Evolutionary conservation across 1,140 invertebrate species (phyloP), one percentile per base, ranked within the genome.

Genomic region (Drosophila ananassae): DNA sequence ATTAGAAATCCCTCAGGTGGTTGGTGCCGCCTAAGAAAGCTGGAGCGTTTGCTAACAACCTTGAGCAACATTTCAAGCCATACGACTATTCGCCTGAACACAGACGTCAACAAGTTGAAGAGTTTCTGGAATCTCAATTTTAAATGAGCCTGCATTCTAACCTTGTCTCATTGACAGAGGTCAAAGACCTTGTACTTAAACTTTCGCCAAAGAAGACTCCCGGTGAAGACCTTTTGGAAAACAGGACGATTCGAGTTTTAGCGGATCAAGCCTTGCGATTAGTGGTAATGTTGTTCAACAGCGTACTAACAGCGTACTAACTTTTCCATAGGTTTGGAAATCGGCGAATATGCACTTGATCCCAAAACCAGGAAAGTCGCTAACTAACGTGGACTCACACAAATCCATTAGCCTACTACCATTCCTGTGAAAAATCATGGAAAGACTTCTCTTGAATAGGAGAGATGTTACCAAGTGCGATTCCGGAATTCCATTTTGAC

Each of bases 391-490:
- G 34, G 34, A 9, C 34, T 37, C 34, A 37, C 8, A 37, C 34
- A 37, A 7, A 7, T 9, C 34, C 8, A 37, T 60, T 13, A 60
- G 47, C 25, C 47, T 60, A 28, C 47, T 60, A 7, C 34, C 47
- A 32, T 48, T 41, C 10, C 44, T 48, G 28, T 25, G 56, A 13
- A 53, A 59, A 25, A 46, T 53, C 5, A 24, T 34, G 21, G 21
- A 53, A 25, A 52, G 37, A 7, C 47, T 32, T 9, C 22, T 52
- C 13, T n/a, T n/a, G n/a, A n/a, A n/a, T n/a, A n/a, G n/a, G n/a
- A n/a, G n/a, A n/a, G n/a, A n/a, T 21, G 25, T 59, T 1, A 17
- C 17, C 17, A 41, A 41, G n/a, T n/a, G 44, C 28, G 22, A 59
- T 59, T 9, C 21, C 46, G 2, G 8, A 52, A 30, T 61, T 41